These are phyloP conservation scores for Gisinianus flammeolus DNA, from an alignment of 2,888 invertebrate genomes.

Conservation along the genomic window DNA sequence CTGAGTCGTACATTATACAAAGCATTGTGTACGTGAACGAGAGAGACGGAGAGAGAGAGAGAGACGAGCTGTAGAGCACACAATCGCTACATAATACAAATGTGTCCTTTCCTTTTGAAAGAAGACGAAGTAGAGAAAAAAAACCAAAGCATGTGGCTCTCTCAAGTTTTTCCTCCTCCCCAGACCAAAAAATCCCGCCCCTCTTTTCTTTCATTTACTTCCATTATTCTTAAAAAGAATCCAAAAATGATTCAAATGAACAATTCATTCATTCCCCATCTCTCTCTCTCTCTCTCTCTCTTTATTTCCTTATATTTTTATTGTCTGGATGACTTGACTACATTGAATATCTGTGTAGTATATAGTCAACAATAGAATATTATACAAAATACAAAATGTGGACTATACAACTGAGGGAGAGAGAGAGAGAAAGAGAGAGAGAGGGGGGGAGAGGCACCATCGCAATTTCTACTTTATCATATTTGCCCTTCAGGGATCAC, in stretches of 20 bases:
- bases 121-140: not conserved
- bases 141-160: conserved; percentile 38
- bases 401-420: not conserved
- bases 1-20: not conserved
- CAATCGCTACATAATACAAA: conserved; percentile 30
- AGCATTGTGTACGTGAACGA: not conserved
- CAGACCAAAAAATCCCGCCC: conserved; percentile 30
- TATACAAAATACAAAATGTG: too few relatives aligned
- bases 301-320: not conserved
- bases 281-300: not conserved
- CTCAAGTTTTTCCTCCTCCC: conserved; percentile 30
- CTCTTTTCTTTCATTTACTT: conserved; percentile 39
- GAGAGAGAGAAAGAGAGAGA: not conserved
- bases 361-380: too few relatives aligned
- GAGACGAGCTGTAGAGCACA: not conserved
- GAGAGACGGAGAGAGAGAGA: not conserved
- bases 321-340: not conserved
- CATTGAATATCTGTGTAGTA: not conserved
- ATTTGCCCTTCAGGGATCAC: conserved; percentile 25
- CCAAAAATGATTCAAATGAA: conserved; percentile 35
- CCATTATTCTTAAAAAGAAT: conserved; percentile 32
- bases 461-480: too few relatives aligned
- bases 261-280: conserved; percentile 32
- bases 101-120: conserved; percentile 33
- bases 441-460: not conserved